Conservation (phyloP, 2,888 invertebrate species). For the Cephus pulcher region DNA sequence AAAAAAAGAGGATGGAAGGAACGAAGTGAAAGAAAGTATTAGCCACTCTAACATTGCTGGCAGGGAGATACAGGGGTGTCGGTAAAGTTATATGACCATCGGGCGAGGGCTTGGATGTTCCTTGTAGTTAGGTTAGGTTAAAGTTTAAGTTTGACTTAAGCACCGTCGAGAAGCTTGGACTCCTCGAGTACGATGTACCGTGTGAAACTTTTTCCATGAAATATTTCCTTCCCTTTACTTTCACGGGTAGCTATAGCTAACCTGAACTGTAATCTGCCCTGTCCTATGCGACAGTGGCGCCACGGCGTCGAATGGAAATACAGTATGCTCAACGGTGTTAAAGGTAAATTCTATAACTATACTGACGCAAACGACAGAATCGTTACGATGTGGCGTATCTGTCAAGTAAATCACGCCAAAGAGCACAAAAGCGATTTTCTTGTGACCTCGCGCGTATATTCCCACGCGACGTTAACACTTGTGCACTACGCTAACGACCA, state of each 20-base stretch:
- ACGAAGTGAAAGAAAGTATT: neutral
- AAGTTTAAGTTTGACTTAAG: constrained; percentile 5
- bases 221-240: neutral
- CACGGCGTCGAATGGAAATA: neutral
- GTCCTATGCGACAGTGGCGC: neutral
- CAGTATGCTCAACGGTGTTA: neutral
- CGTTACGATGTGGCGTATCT: neutral
- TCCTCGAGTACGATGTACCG: neutral
- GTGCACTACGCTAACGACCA: neutral
- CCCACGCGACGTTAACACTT: neutral
- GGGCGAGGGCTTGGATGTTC: neutral
- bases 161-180: neutral
- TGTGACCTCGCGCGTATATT: neutral
- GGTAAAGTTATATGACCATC: neutral
- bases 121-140: neutral
- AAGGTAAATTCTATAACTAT: neutral
- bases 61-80: neutral
- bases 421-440: constrained; percentile 2
- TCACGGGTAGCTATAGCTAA: neutral
- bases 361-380: neutral
- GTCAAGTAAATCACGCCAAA: neutral
- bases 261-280: neutral
- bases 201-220: neutral
- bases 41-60: neutral
- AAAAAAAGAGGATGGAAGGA: neutral